Conservation (phyloP, 2,113 vertebrate genomes). For the Notechis scutatus region DNA sequence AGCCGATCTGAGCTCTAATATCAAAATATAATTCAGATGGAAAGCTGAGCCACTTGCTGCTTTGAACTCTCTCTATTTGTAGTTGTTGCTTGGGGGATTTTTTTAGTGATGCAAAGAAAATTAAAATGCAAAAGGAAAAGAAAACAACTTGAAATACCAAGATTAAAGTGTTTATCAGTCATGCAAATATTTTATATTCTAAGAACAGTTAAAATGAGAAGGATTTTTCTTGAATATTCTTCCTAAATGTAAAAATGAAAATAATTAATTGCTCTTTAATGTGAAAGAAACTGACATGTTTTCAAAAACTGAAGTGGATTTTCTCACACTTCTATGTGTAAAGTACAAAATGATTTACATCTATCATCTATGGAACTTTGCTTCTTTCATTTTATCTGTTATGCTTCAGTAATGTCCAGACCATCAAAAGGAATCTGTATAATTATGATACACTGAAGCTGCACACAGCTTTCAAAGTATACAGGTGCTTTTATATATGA, state of each 20-base stretch:
- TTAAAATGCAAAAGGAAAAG: neutral
- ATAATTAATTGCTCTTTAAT: conserved; percentile 29
- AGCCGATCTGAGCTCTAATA: conserved; percentile 50
- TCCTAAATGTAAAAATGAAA: conserved; percentile 26
- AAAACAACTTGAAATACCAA: neutral
- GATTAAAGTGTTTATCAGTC: conserved; percentile 42
- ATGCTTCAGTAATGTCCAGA: conserved; percentile 38
- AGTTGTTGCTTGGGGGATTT: neutral
- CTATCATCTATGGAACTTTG: conserved; percentile 56
- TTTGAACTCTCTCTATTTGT: neutral
- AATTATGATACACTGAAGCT: conserved; percentile 35
- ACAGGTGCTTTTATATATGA: neutral
- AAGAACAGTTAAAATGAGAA: conserved; percentile 28
- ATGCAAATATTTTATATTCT: conserved; percentile 5
- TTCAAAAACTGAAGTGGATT: conserved; percentile 31
- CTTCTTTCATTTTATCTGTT: conserved; percentile 57
- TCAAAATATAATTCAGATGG: conserved; percentile 41
- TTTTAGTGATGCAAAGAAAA: neutral
- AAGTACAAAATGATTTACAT: conserved; percentile 55
- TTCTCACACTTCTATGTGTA: conserved; percentile 34
- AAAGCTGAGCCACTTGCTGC: neutral
- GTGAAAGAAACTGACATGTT: conserved; percentile 23
- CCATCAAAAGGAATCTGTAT: conserved; percentile 47
- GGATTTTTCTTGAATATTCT: conserved; percentile 23
- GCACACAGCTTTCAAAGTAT: conserved; percentile 7